Conservation (phyloP, 2,888 invertebrate genomes). For the Poecilus cupreus region DNA sequence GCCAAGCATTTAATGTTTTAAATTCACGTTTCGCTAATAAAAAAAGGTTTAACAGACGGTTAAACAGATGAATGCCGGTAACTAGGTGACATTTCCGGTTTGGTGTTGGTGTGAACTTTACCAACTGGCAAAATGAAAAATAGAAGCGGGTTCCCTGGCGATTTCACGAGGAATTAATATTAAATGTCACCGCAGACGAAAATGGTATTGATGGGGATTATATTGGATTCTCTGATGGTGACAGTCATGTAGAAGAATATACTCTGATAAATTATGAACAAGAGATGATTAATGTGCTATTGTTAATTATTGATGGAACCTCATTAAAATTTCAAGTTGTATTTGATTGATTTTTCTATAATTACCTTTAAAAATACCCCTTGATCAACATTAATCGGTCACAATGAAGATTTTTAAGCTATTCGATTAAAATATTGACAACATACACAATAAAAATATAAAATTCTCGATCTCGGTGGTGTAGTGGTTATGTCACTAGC, state of each 20-base stretch:
- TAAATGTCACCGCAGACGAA: background rate
- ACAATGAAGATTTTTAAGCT: too few relatives aligned
- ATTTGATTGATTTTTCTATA: too few relatives aligned
- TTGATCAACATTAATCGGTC: too few relatives aligned
- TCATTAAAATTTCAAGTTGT: too few relatives aligned
- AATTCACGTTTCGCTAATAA: background rate
- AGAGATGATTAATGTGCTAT: background rate
- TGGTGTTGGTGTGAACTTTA: conserved; percentile 25
- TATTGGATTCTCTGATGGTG: background rate
- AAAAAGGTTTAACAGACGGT: background rate
- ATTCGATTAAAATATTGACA: too few relatives aligned
- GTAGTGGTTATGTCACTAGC: too few relatives aligned
- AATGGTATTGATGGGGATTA: background rate
- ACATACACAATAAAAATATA: too few relatives aligned
- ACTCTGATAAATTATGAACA: conserved; percentile 1
- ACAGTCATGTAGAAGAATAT: too few relatives aligned
- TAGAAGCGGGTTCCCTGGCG: background rate
- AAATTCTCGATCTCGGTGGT: too few relatives aligned
- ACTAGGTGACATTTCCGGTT: conserved; percentile 14
- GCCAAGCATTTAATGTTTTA: background rate
- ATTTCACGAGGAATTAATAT: conserved; percentile 7
- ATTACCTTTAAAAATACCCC: too few relatives aligned
- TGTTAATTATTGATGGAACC: too few relatives aligned
- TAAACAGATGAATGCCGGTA: background rate
- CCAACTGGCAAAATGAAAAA: background rate